These are phyloP conservation scores for Azemiops feae DNA, from an alignment of 2,113 vertebrate species.

Conservation along the genomic window DNA sequence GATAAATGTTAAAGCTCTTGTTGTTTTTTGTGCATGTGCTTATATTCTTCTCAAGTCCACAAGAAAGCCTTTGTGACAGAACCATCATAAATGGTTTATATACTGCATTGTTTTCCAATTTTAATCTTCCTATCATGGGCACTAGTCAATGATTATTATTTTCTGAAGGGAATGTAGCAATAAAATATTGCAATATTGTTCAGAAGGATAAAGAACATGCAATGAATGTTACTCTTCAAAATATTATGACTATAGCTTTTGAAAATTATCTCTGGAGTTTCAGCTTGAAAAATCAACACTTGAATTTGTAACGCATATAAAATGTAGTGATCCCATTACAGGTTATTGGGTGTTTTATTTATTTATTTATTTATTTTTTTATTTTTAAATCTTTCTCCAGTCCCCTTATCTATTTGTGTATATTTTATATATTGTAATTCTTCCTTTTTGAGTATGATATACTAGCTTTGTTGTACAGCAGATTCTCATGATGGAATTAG, in stretches of 20 bases:
- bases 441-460: not conserved
- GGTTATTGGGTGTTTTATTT: conserved; percentile 2
- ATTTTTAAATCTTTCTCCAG: not conserved
- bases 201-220: conserved; percentile 37
- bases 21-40: not conserved
- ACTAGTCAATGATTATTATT: conserved; percentile 53
- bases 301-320: accelerated
- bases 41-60: conserved; percentile 15
- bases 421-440: not conserved
- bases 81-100: conserved; percentile 56
- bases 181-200: conserved; percentile 16
- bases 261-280: not conserved
- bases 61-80: conserved; percentile 40
- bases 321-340: not conserved
- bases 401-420: not conserved
- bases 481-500: not conserved
- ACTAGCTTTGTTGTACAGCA: not conserved
- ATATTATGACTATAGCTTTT: conserved; percentile 25
- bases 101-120: conserved; percentile 45
- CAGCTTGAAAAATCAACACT: conserved; percentile 20
- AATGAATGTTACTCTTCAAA: conserved; percentile 43
- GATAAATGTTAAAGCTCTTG: conserved; percentile 56
- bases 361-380: not conserved
- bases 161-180: not conserved
- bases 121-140: conserved; percentile 49